Evolutionary conservation across 2,797 vertebrate genomes (phyloP), one percentile per base, ranked within the genome.

Genomic region (Fringilla coelebs): DNA sequence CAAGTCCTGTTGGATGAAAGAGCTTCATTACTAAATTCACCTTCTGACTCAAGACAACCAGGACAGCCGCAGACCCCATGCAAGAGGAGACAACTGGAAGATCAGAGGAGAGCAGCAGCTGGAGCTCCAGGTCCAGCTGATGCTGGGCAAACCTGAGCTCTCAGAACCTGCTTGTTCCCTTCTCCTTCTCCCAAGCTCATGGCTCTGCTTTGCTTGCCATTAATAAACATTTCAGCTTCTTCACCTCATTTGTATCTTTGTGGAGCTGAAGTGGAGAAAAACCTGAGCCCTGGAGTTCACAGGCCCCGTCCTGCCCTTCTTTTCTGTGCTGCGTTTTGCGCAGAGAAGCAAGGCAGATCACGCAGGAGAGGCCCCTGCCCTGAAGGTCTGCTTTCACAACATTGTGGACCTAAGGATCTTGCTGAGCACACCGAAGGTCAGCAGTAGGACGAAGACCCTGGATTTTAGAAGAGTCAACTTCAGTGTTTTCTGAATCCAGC

Each of bases 271-370:
- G 41, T 7, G 41, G 34, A 29, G 20, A 31, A 34, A 41, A 63
- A 34, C 25, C 31, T 13, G 20, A 48, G 49, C 20, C 29, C 31
- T 31, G 36, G 25, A 41, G 34, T 21, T 34, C 17, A 41, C 43
- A 21, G 43, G 21, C 43, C 25, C 41, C 0, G 0, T 55, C 49
- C 34, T 65, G 49, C 68, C 0, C 0, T n/a, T 34, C 25, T 34
- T n/a, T 34, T 40, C 41, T 48, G 25, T 1, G 3, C 20, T 55
- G 29, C 0, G 0, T 63, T 63, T 25, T 63, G 40, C 40, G 55
- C 46, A 52, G 28, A 63, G 61, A 38, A 66, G 16, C 22, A 10
- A 36, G 28, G 45, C 22, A 68, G 16, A 28, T 60, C 24, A 60
- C n/a, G 19, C 40, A 46, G 46, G 62, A 61, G 40, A 38, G 6